Conservation (phyloP, 2,113 vertebrate genomes). For the Epinephelus cyanopodus region DNA sequence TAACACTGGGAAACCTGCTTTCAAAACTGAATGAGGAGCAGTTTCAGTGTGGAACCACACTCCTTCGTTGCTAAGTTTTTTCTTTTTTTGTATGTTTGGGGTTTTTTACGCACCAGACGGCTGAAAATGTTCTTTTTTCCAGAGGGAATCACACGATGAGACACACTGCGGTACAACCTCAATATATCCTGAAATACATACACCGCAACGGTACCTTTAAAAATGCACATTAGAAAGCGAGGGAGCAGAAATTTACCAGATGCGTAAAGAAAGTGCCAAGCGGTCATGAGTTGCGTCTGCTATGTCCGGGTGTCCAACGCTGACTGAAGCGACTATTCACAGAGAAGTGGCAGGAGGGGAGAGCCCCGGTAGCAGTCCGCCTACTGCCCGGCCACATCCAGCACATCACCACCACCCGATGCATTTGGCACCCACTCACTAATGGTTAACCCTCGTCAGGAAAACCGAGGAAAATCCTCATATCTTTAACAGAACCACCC, state of each 20-base stretch:
- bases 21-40: not conserved
- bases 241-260: constrained; percentile 7
- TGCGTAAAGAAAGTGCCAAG: not conserved
- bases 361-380: constrained; percentile 19
- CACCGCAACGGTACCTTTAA: not conserved
- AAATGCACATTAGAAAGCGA: not conserved
- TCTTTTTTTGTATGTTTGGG: too few relatives aligned
- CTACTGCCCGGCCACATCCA: constrained; percentile 16
- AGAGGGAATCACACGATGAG: not conserved
- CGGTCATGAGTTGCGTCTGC: not conserved
- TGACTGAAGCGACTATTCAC: not conserved
- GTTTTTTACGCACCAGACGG: not conserved
- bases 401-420: constrained; percentile 12
- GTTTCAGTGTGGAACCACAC: not conserved
- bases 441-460: constrained; percentile 19
- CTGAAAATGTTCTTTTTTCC: not conserved
- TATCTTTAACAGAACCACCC: not conserved
- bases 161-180: too few relatives aligned
- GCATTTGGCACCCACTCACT: constrained; percentile 3
- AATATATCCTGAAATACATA: not conserved
- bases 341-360: not conserved
- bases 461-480: not conserved
- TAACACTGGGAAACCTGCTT: not conserved
- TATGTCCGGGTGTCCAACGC: constrained; percentile 14
- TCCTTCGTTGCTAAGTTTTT: not conserved